Base-by-base conservation (phyloP, 1,140 invertebrate species). In the Bilobella aurantiaca region DNA sequence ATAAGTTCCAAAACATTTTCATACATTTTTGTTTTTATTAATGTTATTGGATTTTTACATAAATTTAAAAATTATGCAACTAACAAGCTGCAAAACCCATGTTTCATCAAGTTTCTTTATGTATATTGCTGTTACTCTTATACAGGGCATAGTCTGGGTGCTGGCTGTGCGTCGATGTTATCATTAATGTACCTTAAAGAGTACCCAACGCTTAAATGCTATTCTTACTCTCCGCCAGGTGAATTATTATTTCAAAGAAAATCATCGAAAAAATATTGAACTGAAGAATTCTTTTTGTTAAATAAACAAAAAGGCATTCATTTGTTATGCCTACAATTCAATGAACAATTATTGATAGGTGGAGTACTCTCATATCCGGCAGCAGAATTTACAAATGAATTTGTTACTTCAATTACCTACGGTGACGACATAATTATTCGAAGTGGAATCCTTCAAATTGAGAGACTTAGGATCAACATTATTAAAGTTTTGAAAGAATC, bases 361-460 rank as follows among this genome's bases (percentile, higher is more conserved):
- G 87, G 87, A 23, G 75, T 89, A 42, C 77, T 89, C 61, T 86
- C 84, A 63, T 77, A 85, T n/a, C 85, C 88, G 74, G 86, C 87
- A 31, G 86, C 87, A 0, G 79, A 80, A 65, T 78, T 82, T 64
- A 86, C 86, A 1, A 86, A 90, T 75, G 84, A 85, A 60, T 93
- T 91, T 79, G 85, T 91, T 18, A 82, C 93, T 75, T 88, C 89
- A 0, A 82, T 95, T 21, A 86, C 93, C 3, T 81, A 93, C 0
- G 93, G 92, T 0, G 89, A 94, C 78, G 92, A 96, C 77, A 81
- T 94, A 63, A 86, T 95, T 8, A 90, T 91, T 82, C 80, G 90
- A 69, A 79, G 93, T 16, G 86, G 87, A 65, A 85, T 93, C 42
- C 83, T 87, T 65, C 88, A 86, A 70, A 84, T 86, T 69, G 88